Conservation (phyloP, 2,113 vertebrate genomes). For the Petromus typicus region DNA sequence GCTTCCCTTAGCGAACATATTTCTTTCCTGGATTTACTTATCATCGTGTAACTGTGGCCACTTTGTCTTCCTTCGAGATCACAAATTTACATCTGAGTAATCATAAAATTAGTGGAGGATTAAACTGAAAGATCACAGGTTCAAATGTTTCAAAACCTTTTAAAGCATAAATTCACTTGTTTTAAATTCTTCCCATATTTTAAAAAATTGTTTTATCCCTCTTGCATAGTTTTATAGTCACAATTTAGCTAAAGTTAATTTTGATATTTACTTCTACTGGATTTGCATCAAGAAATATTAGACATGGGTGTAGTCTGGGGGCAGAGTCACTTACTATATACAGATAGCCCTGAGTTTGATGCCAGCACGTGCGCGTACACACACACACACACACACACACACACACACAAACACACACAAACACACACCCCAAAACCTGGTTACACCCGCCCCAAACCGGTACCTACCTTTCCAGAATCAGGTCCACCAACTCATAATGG, state of each 20-base stretch:
- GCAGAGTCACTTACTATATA: not conserved
- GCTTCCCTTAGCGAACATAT: not conserved
- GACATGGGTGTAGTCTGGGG: not conserved
- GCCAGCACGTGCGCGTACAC: not conserved
- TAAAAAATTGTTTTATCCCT: not conserved
- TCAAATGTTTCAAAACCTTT: slow-evolving; percentile 11
- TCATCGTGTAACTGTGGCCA: not conserved
- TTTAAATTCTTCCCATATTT: slow-evolving; percentile 6
- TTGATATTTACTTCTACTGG: not conserved
- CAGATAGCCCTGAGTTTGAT: not conserved
- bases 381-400: not conserved
- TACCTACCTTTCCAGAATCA: not conserved
- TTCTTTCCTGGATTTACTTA: not conserved
- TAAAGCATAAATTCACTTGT: not conserved
- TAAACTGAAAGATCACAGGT: not conserved
- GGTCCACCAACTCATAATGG: not conserved
- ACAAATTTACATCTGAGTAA: slow-evolving; percentile 19
- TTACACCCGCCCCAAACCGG: not conserved
- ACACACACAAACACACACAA: not conserved
- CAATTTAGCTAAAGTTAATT: slow-evolving; percentile 3
- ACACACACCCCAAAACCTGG: no score
- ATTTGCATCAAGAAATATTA: not conserved
- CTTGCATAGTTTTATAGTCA: not conserved
- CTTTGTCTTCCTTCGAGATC: not conserved
- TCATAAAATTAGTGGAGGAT: not conserved